phyloP scores from a whole-genome alignment of 2,797 vertebrate species.

The Macropus fuliginosus region DNA sequence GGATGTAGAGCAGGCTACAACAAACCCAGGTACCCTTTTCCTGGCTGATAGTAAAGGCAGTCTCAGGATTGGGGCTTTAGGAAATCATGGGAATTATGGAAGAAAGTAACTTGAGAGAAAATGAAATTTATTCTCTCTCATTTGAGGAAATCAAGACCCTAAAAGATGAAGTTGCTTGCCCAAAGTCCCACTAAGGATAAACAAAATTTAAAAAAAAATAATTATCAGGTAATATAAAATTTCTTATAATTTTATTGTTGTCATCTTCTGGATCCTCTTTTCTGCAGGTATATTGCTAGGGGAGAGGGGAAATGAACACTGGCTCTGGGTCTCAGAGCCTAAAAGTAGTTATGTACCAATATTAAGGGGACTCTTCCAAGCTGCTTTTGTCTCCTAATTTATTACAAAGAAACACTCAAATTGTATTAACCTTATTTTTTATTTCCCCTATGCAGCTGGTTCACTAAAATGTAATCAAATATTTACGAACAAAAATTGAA shows the following conservation, averaged over 20 bases:
- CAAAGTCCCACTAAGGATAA: background rate
- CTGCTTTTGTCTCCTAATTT: background rate
- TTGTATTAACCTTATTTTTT: background rate
- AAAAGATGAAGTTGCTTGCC: background rate
- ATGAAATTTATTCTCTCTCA: background rate
- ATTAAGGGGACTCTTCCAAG: background rate
- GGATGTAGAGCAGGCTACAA: background rate
- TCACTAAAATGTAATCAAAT: slow-evolving; percentile 22
- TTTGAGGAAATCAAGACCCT: background rate
- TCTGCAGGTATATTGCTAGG: background rate
- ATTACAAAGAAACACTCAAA: background rate
- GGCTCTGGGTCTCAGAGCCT: background rate
- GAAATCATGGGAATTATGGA: background rate
- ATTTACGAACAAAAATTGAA: slow-evolving; percentile 28
- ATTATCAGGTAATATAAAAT: background rate
- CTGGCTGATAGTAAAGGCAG: background rate
- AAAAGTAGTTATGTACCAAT: background rate
- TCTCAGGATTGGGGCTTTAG: background rate
- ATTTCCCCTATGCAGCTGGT: slow-evolving; percentile 5
- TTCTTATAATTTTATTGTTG: background rate
- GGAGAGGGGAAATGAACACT: background rate
- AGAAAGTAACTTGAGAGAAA: background rate
- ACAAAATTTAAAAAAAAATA: background rate
- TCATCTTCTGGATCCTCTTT: background rate
- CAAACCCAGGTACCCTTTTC: background rate